Evolutionary conservation across 2,888 invertebrate genomes (phyloP).

Genomic region (Agonopterix alstromeriana): DNA sequence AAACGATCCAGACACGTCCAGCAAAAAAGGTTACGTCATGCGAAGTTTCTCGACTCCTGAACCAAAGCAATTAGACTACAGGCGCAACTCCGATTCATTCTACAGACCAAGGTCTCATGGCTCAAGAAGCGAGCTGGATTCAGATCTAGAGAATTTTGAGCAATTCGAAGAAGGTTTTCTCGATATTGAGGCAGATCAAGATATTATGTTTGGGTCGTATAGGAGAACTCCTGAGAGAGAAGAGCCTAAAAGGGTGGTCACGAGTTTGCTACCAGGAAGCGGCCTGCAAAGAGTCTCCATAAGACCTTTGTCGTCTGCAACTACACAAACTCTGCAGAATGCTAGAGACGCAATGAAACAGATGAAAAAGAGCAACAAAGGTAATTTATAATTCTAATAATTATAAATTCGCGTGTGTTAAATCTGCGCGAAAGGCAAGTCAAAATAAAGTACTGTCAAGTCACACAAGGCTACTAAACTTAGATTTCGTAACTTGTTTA

Average conservation of each 20-base stretch:
- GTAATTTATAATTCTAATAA: constrained; percentile 24
- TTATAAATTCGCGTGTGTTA: neutral
- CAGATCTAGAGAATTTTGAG: constrained; percentile 62
- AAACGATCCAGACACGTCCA: constrained; percentile 32
- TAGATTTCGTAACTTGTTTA: constrained; percentile 32
- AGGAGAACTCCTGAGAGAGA: constrained; percentile 48
- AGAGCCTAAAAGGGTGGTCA: constrained; percentile 53
- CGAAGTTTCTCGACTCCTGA: constrained; percentile 64
- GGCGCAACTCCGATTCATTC: constrained; percentile 53
- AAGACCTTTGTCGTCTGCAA: constrained; percentile 44
- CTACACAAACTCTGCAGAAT: constrained; percentile 38
- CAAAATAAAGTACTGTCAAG: neutral
- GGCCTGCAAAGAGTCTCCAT: constrained; percentile 58
- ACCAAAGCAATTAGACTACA: constrained; percentile 44
- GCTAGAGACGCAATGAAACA: constrained; percentile 44
- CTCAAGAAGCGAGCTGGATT: constrained; percentile 57
- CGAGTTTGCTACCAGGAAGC: constrained; percentile 59
- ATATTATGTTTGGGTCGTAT: constrained; percentile 43
- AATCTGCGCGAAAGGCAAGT: neutral
- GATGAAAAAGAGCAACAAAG: constrained; percentile 45
- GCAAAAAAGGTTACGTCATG: constrained; percentile 43
- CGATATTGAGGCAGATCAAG: constrained; percentile 64
- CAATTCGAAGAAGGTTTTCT: constrained; percentile 61
- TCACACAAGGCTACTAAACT: constrained; percentile 18
- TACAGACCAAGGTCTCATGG: constrained; percentile 51